Percentiles rank a stretch among this genome's conserved stretches.
These are phyloP conservation scores for Popillia japonica DNA, from an alignment of 1,140 invertebrate genomes.

Conservation along the genomic window DNA sequence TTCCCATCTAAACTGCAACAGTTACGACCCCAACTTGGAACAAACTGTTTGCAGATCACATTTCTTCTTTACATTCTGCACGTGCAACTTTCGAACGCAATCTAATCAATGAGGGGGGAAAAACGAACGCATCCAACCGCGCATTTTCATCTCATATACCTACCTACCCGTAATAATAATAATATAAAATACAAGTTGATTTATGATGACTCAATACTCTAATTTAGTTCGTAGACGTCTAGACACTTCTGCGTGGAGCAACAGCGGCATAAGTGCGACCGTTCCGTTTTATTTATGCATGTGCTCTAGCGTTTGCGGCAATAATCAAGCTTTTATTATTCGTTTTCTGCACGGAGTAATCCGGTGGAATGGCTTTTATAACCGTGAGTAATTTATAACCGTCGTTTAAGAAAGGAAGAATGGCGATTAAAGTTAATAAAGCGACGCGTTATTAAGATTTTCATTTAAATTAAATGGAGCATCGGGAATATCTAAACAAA, in stretches of 20 bases:
- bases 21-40: too few species aligned
- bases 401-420: background rate
- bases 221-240: conserved; percentile 15
- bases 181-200: background rate
- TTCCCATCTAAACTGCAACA: too few species aligned
- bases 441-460: background rate
- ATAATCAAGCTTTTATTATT: background rate
- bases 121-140: too few species aligned
- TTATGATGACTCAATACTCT: conserved; percentile 5
- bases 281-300: background rate
- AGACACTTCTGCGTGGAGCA: background rate
- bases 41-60: too few species aligned
- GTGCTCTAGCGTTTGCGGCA: background rate
- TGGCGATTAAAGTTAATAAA: conserved; percentile 1
- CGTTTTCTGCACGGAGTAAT: background rate
- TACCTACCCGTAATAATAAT: too few species aligned
- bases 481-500: background rate
- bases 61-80: background rate
- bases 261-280: background rate
- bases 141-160: too few species aligned
- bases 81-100: background rate
- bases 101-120: background rate
- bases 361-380: background rate
- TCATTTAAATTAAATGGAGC: background rate
- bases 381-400: background rate